Base-by-base conservation (phyloP, 2,113 vertebrate species). In the Vanacampus margaritifer region DNA sequence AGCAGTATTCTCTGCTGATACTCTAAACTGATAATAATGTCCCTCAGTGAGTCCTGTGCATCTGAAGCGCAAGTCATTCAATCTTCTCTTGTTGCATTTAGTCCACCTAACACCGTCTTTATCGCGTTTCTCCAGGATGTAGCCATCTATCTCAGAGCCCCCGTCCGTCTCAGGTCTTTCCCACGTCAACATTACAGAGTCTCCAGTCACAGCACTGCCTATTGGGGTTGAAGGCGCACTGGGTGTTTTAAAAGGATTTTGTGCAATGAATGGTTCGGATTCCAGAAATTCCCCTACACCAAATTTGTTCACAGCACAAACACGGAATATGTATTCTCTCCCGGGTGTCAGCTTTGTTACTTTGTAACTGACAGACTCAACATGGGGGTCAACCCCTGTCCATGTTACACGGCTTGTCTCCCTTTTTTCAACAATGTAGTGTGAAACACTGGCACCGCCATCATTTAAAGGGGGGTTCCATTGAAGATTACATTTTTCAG, bases 291-390 rank as follows among this genome's bases (percentile, higher is more conserved):
- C 97, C 61, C 97, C 97, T 67, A 92, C 89, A 74, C 97, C 97
- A 5, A 94, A 99, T 89, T 97, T 98, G 82, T 98, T 99, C 59
- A 96, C 94, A 24, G 94, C 96, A 91, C 94, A 95, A 74, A 98
- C 86, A 80, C 96, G 95, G 92, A 98, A 99, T 74, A 98, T 95
- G 65, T 99, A 99, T 80, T 99, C 97, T 84, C 97, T 99, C 24
- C 95, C 94, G 81, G 93, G 76, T 78, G 97, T 93, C 53, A 99
- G 93, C 76, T 93, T 99, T 61, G 94, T 96, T 74, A 95, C 95
- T 94, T 99, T 99, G 88, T 94, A 93, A 81, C 92, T 98, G 53
- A 96, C 87, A 69, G 94, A 94, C 84, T 97, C 94, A 45, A 98
- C 93, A 0, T 95, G 92, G 78, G 92, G 89, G 66, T 95, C 94